A percentile compares a stretch with the other conserved stretches of the same genome.
phyloP scores from a whole-genome alignment of 2,888 invertebrate genomes.

The Andrena dorsata region DNA sequence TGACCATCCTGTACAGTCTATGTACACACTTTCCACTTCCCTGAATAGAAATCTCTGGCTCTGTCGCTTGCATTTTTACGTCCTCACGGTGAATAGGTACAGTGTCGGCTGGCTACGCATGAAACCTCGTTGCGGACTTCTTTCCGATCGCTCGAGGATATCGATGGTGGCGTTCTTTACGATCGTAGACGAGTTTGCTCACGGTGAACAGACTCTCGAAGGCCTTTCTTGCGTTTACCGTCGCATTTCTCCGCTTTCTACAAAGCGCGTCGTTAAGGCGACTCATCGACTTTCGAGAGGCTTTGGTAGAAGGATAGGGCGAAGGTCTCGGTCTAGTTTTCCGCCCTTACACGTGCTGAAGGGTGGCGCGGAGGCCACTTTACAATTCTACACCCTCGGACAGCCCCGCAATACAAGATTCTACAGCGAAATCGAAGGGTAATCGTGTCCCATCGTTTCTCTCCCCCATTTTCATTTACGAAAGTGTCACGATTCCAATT shows the following conservation, averaged over 20 bases:
- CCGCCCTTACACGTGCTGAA: slow-evolving; percentile 1
- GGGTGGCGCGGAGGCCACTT: background rate
- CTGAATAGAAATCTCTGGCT: background rate
- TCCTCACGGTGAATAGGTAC: background rate
- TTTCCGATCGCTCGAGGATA: background rate
- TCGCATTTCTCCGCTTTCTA: slow-evolving; percentile 18
- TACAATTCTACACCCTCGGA: background rate
- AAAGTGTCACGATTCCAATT: no score
- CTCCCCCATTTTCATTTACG: background rate
- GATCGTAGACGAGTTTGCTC: slow-evolving; percentile 6
- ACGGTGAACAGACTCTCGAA: background rate
- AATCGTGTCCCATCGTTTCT: background rate
- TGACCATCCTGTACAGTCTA: no score
- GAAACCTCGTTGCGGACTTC: background rate
- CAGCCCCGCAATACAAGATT: background rate
- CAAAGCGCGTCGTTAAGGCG: slow-evolving; percentile 36
- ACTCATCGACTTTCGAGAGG: slow-evolving; percentile 17
- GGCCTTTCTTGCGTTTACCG: background rate
- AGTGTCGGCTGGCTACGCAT: background rate
- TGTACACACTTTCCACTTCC: background rate
- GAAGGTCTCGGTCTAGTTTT: slow-evolving; percentile 61
- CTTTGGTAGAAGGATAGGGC: slow-evolving; percentile 28
- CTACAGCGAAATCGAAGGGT: no score
- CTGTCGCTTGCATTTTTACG: background rate
- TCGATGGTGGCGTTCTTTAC: slow-evolving; percentile 12